Evolutionary conservation across 1,140 invertebrate species (phyloP), one percentile per base, ranked within the genome.

Genomic region (Bombus terrestris): DNA sequence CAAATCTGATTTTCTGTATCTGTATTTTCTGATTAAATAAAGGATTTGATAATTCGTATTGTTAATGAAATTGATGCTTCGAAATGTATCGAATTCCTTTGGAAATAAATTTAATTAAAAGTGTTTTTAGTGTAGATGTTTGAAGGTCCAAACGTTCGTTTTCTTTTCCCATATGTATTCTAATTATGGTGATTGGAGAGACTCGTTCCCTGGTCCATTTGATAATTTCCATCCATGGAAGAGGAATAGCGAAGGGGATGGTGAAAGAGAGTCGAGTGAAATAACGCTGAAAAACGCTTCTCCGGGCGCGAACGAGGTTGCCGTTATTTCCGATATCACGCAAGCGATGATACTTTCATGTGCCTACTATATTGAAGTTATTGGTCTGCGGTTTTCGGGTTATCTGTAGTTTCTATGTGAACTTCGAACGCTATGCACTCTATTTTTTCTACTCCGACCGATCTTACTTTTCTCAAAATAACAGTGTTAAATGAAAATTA

Each of bases 311-410:
- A 81, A 72, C 79, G 68, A 72, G 79, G 47, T 57, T 53, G 80
- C 53, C n/a, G 80, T 82, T 82, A 82, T 82, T 82, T 75, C 81
- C 71, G 41, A 75, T 82, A 82, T 72, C 81, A 75, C 57, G 39
- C 72, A 35, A 12, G 13, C 68, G 53, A 83, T 74, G 53, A 28
- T 76, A 83, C 75, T 77, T 83, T 83, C 72, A 57, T 22, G 73
- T 43, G 41, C 25, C 18, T 8, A 13, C 37, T 59, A 47, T 77
- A 57, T 83, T 76, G 73, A 62, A 39, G 25, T 66, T 68, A 76
- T 57, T 77, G 81, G 41, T 32, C 28, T 53, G 81, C 62, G 73
- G 41, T 77, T 68, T 68, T 32, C 57, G 39, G 72, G 39, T 74
- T 73, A 82, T 25, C 72, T 66, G 41, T 47, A 75, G 41, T 62